Evolutionary conservation across 2,888 invertebrate species (phyloP), one percentile per base, ranked within the genome.

Genomic region (Caradrina clavipalpis): DNA sequence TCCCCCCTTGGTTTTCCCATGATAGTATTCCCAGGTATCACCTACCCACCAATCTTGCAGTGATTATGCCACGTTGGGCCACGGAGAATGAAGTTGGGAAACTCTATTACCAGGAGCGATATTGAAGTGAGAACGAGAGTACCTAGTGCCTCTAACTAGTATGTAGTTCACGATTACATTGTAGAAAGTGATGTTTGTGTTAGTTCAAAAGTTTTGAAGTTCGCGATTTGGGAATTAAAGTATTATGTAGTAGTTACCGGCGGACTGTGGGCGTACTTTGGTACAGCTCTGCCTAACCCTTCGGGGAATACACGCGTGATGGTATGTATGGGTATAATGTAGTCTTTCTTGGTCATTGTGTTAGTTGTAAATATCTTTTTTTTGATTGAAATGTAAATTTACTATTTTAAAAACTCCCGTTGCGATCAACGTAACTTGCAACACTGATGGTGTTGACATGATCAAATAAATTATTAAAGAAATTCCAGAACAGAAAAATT

Each of bases 31-130:
- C 26, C 35, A 57, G 56, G 51, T 53, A 31, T n/a, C 57, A 42
- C 26, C 17, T 67, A 42, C 8, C 11, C 11, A 51, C 15, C 17
- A 54, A 61, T 53, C 42, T 60, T 22, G 31, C 17, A 50, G 17
- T 17, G 51, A 66, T 57, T 22, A 42, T 31, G 50, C 70, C 69
- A 81, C 71, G 69, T 66, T n/a, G 22, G 53, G 31, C 45, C 45
- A 26, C 26, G 26, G n/a, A 50, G 45, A 64, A 55, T 66, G 64
- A 69, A 72, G 79, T 81, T 66, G 8, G 11, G 31, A 7, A 82
- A 84, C 82, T 82, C 61, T 22, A 81, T 84, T 72, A 79, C 15
- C 50, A 60, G 26, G 60, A 2, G 51, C 50, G 50, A 76, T 69
- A 76, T 76, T 69, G 76, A 51, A 50, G 39, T 13, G 42, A 42